Percentiles rank a stretch among this genome's conserved stretches.
These are phyloP conservation scores for Drosophila serrata DNA, from an alignment of 1,140 invertebrate genomes.

Conservation along the genomic window DNA sequence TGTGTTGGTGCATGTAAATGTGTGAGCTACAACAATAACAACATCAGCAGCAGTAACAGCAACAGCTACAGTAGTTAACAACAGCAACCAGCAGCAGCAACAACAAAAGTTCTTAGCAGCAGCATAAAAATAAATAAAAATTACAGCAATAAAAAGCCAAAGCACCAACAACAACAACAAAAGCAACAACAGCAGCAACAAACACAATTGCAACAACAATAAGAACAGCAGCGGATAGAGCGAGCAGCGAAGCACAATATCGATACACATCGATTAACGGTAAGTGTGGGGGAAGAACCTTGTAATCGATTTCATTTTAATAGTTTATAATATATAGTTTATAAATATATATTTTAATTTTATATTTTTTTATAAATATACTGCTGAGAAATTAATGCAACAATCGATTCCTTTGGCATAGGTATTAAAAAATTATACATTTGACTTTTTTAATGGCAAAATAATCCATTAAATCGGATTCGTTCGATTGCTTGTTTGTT, in stretches of 20 bases:
- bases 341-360: too few species aligned
- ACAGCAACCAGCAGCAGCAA: slow-evolving; percentile 9
- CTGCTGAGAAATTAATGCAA: too few species aligned
- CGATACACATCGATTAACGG: slow-evolving; percentile 82
- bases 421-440: too few species aligned
- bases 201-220: slow-evolving; percentile 34
- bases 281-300: slow-evolving; percentile 23
- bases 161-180: slow-evolving; percentile 34
- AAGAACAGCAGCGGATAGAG: slow-evolving; percentile 50
- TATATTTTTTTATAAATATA: too few species aligned
- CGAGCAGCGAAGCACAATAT: slow-evolving; percentile 62
- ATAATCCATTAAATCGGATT: too few species aligned
- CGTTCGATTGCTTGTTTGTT: too few species aligned
- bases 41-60: slow-evolving; percentile 35
- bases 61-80: slow-evolving; percentile 49
- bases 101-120: slow-evolving; percentile 28
- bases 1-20: slow-evolving; percentile 67
- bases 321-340: too few species aligned
- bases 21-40: slow-evolving; percentile 57
- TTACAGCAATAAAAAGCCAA: slow-evolving; percentile 32
- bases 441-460: too few species aligned
- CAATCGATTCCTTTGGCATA: too few species aligned
- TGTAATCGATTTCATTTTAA: not conserved
- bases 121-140: slow-evolving; percentile 24
- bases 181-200: not conserved